Evolutionary conservation across 2,888 invertebrate species (phyloP), one percentile per base, ranked within the genome.

Genomic region (Aporophyla nigra): DNA sequence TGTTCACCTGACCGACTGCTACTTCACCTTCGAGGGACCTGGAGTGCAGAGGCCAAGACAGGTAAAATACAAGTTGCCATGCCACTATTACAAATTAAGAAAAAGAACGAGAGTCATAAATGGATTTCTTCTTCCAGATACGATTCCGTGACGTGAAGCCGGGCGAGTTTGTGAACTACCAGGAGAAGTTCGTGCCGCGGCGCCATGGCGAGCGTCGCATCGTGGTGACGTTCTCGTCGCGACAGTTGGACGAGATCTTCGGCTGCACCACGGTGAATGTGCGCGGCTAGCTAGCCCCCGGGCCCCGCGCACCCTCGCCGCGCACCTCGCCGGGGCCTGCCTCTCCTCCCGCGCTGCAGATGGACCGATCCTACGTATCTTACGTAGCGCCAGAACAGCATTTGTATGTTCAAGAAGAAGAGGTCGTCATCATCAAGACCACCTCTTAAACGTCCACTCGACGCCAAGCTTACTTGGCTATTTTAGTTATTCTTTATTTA

Each of bases 1-100:
- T 76, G 94, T 97, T 2, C 94, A 97, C 24, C 93, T 98, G 80
- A 98, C 98, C 2, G 97, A 97, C 81, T 98, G 98, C 93, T 97
- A 96, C 90, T 97, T 98, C 91, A 97, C 97, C 3, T 97, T 98
- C 75, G 98, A 98, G 94, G 98, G 98, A 46, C 97, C 97, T 14
- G 98, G 98, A 63, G 92, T 98, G 12, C 97, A 97, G 85, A 95
- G 97, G 88, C 97, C 97, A 58, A 96, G 97, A 92, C 97, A 97
- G 92, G 96, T 97, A 90, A 61, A 70, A 76, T 74, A 68, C 7
- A 65, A 43, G 19, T 21, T 24, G 14, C 2, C 9, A 0, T 54
- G 33, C 0, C 6, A 43, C 1, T 14, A 53, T 49, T 59, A n/a
- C 1, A 21, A 27, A 12, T 24, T 33, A 33, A 27, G 3, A 21